These are phyloP conservation scores for Pheosia tremula DNA, from an alignment of 2,888 invertebrate species.

Conservation along the genomic window DNA sequence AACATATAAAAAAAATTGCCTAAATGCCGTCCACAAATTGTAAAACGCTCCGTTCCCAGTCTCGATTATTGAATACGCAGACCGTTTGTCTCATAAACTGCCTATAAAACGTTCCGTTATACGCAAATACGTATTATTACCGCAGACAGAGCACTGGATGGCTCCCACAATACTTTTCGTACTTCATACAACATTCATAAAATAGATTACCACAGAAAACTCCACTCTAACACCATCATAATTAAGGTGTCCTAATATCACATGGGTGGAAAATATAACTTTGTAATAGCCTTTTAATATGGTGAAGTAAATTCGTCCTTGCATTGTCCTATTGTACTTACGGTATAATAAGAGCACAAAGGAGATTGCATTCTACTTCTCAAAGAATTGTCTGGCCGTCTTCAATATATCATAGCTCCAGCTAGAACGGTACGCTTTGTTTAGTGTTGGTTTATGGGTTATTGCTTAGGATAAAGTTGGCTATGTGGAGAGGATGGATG, in stretches of 20 bases:
- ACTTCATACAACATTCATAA: conserved; percentile 18
- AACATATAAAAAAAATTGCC: too few relatives aligned
- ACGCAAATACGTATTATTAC: conserved; percentile 49
- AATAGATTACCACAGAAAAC: conserved; percentile 12
- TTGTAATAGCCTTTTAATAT: conserved; percentile 76
- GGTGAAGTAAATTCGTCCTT: conserved; percentile 78
- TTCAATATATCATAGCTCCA: conserved; percentile 33
- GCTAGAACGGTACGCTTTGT: conserved; percentile 38
- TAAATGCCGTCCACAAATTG: too few relatives aligned
- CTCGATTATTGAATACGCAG: too few relatives aligned
- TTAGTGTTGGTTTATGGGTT: neutral
- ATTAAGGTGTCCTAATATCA: conserved; percentile 11
- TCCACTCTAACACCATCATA: neutral
- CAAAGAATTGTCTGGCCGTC: conserved; percentile 51
- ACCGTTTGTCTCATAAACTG: conserved; percentile 42
- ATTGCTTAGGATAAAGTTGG: too few relatives aligned
- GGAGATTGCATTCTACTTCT: conserved; percentile 65
- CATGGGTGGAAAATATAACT: conserved; percentile 9
- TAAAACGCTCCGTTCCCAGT: too few relatives aligned
- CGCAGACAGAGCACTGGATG: conserved; percentile 26
- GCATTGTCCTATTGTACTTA: conserved; percentile 75
- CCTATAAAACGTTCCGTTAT: conserved; percentile 45
- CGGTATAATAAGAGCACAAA: conserved; percentile 59
- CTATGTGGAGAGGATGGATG: too few relatives aligned
- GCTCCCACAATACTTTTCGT: conserved; percentile 23